A percentile compares a stretch with the other conserved stretches of the same genome.
phyloP scores from a whole-genome alignment of 2,797 vertebrate species.

The Trematomus bernacchii region DNA sequence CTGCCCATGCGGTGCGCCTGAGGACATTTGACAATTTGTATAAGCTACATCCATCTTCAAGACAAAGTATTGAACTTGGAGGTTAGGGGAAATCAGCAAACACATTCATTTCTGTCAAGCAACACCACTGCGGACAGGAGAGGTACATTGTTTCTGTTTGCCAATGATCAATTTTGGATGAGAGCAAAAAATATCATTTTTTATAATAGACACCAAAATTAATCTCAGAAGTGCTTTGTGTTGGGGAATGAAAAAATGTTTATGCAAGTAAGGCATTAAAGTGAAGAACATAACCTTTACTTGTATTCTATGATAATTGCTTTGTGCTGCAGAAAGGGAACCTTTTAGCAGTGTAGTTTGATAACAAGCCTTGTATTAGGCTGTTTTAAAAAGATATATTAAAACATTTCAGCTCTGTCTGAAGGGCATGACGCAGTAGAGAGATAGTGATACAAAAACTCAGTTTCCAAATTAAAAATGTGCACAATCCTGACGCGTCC shows the following conservation, averaged over 20 bases:
- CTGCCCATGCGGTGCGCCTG: constrained; percentile 45
- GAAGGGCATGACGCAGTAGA: constrained; percentile 35
- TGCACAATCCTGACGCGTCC: constrained; percentile 10
- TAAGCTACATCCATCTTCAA: constrained; percentile 78
- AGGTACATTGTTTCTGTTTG: constrained; percentile 65
- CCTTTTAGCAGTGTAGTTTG: constrained; percentile 17
- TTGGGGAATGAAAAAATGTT: background rate
- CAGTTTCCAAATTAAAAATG: constrained; percentile 32
- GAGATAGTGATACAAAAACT: constrained; percentile 11
- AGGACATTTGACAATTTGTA: constrained; percentile 70
- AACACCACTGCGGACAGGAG: constrained; percentile 51
- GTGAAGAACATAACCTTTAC: background rate
- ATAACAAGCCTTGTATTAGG: constrained; percentile 10
- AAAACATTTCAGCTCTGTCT: constrained; percentile 34
- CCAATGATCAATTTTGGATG: constrained; percentile 72
- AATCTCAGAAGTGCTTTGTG: constrained; percentile 2
- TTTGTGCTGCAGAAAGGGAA: constrained; percentile 5
- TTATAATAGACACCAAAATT: constrained; percentile 14
- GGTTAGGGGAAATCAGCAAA: constrained; percentile 66
- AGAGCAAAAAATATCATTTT: constrained; percentile 30
- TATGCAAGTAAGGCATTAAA: constrained; percentile 15
- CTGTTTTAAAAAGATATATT: constrained; percentile 29
- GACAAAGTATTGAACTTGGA: constrained; percentile 72
- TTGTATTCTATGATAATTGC: constrained; percentile 9
- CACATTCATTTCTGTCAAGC: constrained; percentile 73